Evolutionary conservation across 2,888 invertebrate genomes (phyloP), one percentile per base, ranked within the genome.

Genomic region (Dugesia japonica): DNA sequence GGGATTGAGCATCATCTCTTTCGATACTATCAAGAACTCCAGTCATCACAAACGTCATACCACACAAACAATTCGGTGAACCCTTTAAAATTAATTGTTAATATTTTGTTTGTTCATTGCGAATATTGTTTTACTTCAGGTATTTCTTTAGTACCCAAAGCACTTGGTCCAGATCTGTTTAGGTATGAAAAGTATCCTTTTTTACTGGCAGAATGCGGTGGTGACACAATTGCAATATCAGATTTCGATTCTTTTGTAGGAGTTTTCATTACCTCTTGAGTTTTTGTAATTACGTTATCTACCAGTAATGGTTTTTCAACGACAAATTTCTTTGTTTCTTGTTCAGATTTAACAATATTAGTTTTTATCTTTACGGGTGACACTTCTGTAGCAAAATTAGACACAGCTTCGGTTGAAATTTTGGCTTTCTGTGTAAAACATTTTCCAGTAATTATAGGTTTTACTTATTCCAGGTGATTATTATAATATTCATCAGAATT

Each of bases 11-110:
- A 81, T 92, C 92, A 1, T 92, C 91, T 17, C 90, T 87, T 81
- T 92, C 92, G 80, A 94, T 86, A 0, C 92, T 92, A 81, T 94
- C 92, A 72, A 92, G 85, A 0, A 93, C 90, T 33, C 93, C 94
- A 42, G 92, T 93, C 75, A 92, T 80, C 17, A 86, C 85, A 81
- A 86, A 86, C 1, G 84, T 85, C 77, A 85, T 75, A 26, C 85
- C 85, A 78, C 83, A 82, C 56, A 86, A 79, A 78, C 85, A 85
- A 78, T 82, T 84, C 0, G 78, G 71, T 31, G 31, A 31, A 13
- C 31, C 31, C 31, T 31, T 7, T 31, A 7, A 31, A 31, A 7
- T 31, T 31, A 31, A n/a, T n/a, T n/a, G n/a, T n/a, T n/a, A n/a
- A n/a, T n/a, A n/a, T n/a, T 31, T 7, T 31, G 31, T 7, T 7